Evolutionary conservation across 2,797 vertebrate genomes (phyloP).

Genomic region (Champsocephalus gunnari): DNA sequence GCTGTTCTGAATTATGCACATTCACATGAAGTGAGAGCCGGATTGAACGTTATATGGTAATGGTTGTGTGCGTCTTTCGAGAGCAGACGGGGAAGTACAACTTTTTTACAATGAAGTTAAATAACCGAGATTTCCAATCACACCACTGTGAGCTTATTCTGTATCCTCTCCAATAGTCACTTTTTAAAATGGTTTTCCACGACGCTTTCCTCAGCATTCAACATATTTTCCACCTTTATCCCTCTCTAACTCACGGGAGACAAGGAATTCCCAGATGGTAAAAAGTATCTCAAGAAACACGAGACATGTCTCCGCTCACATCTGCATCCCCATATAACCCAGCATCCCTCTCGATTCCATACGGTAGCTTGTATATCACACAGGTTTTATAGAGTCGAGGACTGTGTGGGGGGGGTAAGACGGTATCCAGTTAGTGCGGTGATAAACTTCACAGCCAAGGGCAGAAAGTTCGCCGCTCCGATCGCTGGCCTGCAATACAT

Average conservation of each 20-base stretch:
- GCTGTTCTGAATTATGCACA: constrained; percentile 24
- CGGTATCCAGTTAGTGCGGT: constrained; percentile 38
- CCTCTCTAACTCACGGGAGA: constrained; percentile 43
- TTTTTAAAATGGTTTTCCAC: constrained; percentile 62
- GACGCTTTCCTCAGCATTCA: constrained; percentile 59
- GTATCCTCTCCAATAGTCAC: constrained; percentile 22
- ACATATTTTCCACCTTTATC: constrained; percentile 67
- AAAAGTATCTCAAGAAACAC: constrained; percentile 56
- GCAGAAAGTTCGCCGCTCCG: constrained; percentile 50
- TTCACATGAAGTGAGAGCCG: neutral
- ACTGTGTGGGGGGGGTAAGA: constrained; percentile 23
- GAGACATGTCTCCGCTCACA: constrained; percentile 59
- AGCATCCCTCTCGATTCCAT: constrained; percentile 49
- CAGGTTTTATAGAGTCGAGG: constrained; percentile 49
- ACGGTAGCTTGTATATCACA: constrained; percentile 68
- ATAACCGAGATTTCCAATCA: constrained; percentile 48
- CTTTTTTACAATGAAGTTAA: constrained; percentile 30
- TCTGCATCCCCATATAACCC: constrained; percentile 55
- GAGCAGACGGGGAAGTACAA: constrained; percentile 19
- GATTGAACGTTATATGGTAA: neutral
- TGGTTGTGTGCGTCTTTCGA: neutral
- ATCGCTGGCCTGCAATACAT: constrained; percentile 70
- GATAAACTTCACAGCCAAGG: constrained; percentile 72
- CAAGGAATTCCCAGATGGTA: constrained; percentile 62
- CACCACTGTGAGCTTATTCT: constrained; percentile 22